Evolutionary conservation across 92 coral and sea anemone species (phyloP).

Genomic region (Epizoanthus ramosus): DNA sequence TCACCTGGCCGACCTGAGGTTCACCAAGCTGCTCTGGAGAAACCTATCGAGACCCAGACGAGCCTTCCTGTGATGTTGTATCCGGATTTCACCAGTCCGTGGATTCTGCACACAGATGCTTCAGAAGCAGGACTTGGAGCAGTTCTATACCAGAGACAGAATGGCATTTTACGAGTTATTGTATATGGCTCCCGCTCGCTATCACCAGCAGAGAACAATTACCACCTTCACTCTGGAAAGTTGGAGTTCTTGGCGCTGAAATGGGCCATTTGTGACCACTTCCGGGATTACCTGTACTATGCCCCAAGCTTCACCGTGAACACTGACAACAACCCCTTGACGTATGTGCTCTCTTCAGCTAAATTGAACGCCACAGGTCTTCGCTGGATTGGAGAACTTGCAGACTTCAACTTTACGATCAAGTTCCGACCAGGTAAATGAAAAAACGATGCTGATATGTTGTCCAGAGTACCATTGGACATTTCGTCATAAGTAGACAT

Average conservation of each 20-base stretch:
- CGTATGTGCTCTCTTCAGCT: constrained; percentile 32
- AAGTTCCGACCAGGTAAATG: constrained; percentile 40
- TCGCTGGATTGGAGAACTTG: constrained; percentile 51
- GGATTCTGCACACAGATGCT: constrained; percentile 49
- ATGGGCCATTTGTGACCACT: constrained; percentile 49
- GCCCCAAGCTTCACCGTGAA: constrained; percentile 37
- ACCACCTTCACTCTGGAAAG: constrained; percentile 55
- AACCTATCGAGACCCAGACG: constrained; percentile 38
- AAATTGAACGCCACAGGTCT: constrained; percentile 49
- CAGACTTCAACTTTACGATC: constrained; percentile 58
- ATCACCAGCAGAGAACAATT: constrained; percentile 50
- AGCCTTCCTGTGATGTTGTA: constrained; percentile 60
- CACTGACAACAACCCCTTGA: constrained; percentile 48
- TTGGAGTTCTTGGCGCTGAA: constrained; percentile 52
- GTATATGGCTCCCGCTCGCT: constrained; percentile 57
- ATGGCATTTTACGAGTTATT: constrained; percentile 43
- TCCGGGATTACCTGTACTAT: constrained; percentile 49
- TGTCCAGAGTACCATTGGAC: constrained; percentile 39
- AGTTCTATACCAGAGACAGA: constrained; percentile 45
- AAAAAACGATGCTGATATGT: constrained; percentile 49
- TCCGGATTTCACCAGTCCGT: constrained; percentile 47
- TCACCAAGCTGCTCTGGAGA: constrained; percentile 59
- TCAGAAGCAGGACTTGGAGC: constrained; percentile 53
- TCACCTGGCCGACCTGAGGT: constrained; percentile 54
- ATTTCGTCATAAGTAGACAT: constrained; percentile 25